These are phyloP conservation scores for Holotrichia oblita DNA, from an alignment of 1,140 invertebrate species.

Conservation along the genomic window DNA sequence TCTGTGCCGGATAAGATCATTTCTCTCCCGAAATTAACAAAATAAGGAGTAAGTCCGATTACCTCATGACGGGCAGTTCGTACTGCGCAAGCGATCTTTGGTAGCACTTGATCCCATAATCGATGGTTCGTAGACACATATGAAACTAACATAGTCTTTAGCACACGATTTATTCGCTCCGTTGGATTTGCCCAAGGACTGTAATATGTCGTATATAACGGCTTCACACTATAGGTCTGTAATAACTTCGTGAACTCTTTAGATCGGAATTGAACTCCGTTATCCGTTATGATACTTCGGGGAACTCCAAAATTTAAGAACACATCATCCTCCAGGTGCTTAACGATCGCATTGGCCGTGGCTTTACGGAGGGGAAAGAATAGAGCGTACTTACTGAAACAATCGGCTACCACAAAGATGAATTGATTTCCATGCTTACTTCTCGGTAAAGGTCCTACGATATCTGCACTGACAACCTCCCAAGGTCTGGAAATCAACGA, in stretches of 20 bases:
- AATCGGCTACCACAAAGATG: slow-evolving; percentile 41
- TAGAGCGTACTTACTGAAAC: slow-evolving; percentile 41
- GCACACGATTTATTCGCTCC: background rate
- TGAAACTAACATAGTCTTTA: too few species aligned
- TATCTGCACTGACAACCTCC: slow-evolving; percentile 38
- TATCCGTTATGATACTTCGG: slow-evolving; percentile 38
- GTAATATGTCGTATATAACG: background rate
- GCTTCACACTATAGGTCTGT: background rate
- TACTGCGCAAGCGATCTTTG: background rate
- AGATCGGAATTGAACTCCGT: slow-evolving; percentile 33
- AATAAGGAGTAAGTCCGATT: background rate
- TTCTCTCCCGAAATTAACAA: background rate
- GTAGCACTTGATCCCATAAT: too few species aligned
- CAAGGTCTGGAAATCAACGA: slow-evolving; percentile 22
- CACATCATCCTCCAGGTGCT: slow-evolving; percentile 26
- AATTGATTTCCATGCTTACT: slow-evolving; percentile 26
- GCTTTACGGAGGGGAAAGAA: slow-evolving; percentile 5
- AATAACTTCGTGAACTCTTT: background rate
- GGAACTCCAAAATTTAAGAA: slow-evolving; percentile 46
- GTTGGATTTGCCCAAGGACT: background rate
- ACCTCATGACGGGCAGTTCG: slow-evolving; percentile 1
- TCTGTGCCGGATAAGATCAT: background rate
- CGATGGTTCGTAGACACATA: too few species aligned
- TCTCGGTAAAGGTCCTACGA: slow-evolving; percentile 40
- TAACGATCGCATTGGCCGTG: background rate